phyloP scores from a whole-genome alignment of 1,140 invertebrate genomes.

The Glomeris maerens region DNA sequence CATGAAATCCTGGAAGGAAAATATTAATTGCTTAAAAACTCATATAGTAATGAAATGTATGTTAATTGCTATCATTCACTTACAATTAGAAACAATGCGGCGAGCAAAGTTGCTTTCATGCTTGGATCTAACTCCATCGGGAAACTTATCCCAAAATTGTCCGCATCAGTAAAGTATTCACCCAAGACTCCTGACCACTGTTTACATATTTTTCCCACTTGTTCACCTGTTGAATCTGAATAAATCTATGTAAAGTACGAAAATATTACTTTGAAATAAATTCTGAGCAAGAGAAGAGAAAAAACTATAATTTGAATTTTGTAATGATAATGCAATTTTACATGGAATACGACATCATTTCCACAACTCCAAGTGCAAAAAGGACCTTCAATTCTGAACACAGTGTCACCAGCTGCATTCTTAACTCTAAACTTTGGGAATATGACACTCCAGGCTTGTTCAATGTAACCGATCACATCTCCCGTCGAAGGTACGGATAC shows the following conservation, averaged over 20 bases:
- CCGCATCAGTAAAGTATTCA: conserved; percentile 36
- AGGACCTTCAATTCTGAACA: conserved; percentile 70
- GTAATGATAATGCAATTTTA: conserved; percentile 17
- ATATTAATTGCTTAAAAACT: not conserved
- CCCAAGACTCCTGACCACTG: conserved; percentile 32
- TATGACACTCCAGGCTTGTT: conserved; percentile 71
- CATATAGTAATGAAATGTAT: not conserved
- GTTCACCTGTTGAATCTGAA: conserved; percentile 20
- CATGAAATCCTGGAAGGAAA: conserved; percentile 1
- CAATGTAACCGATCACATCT: conserved; percentile 54
- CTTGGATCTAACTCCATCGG: conserved; percentile 35
- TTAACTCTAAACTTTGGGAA: conserved; percentile 62
- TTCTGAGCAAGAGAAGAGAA: conserved; percentile 36
- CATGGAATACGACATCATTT: conserved; percentile 57
- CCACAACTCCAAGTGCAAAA: conserved; percentile 62
- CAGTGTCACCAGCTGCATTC: conserved; percentile 55
- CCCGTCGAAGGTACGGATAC: conserved; percentile 56
- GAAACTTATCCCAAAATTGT: conserved; percentile 35
- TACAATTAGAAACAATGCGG: conserved; percentile 35
- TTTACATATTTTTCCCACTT: conserved; percentile 34
- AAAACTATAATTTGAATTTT: not conserved
- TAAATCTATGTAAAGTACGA: conserved; percentile 10
- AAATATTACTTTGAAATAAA: conserved; percentile 20
- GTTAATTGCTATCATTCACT: conserved; percentile 9
- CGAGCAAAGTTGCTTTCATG: conserved; percentile 33